Evolutionary conservation across 1,140 invertebrate genomes (phyloP).

Genomic region (Panagrolaimus sp.): DNA sequence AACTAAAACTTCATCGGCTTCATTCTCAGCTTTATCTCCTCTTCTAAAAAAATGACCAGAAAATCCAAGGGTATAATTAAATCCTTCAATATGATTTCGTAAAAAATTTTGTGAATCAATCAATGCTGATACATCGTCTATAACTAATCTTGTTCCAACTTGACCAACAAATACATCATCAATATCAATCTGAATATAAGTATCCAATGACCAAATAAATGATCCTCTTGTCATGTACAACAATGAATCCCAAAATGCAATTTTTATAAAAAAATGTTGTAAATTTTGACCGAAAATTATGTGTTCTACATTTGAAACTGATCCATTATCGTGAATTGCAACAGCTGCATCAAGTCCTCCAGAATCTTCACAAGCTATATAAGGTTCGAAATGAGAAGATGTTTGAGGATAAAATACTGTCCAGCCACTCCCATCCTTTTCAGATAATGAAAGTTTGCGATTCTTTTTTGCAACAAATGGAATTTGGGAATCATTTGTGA

Average conservation of each 20-base stretch:
- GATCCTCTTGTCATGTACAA: conserved; percentile 73
- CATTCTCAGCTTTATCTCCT: conserved; percentile 81
- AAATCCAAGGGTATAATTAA: conserved; percentile 88
- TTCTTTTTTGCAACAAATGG: conserved; percentile 74
- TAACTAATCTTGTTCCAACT: conserved; percentile 66
- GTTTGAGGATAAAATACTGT: neutral
- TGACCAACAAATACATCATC: conserved; percentile 99
- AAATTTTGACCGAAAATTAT: conserved; percentile 46
- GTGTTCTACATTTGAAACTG: conserved; percentile 27
- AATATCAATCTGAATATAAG: conserved; percentile 86
- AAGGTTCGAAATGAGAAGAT: conserved; percentile 11
- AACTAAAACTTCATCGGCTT: conserved; percentile 82
- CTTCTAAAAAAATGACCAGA: conserved; percentile 70
- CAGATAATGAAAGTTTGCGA: too few relatives aligned
- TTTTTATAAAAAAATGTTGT: conserved; percentile 73
- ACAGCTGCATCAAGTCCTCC: conserved; percentile 28
- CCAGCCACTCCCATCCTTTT: conserved; percentile 60
- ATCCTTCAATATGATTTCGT: conserved; percentile 64
- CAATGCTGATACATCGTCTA: conserved; percentile 71
- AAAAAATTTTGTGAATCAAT: conserved; percentile 76
- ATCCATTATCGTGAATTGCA: conserved; percentile 26
- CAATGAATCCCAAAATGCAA: conserved; percentile 83
- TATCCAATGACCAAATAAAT: conserved; percentile 72
- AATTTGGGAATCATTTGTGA: conserved; percentile 79
- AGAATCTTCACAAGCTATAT: neutral